Evolutionary conservation across 2,888 invertebrate species (phyloP).

Genomic region (Drosophila monieri): DNA sequence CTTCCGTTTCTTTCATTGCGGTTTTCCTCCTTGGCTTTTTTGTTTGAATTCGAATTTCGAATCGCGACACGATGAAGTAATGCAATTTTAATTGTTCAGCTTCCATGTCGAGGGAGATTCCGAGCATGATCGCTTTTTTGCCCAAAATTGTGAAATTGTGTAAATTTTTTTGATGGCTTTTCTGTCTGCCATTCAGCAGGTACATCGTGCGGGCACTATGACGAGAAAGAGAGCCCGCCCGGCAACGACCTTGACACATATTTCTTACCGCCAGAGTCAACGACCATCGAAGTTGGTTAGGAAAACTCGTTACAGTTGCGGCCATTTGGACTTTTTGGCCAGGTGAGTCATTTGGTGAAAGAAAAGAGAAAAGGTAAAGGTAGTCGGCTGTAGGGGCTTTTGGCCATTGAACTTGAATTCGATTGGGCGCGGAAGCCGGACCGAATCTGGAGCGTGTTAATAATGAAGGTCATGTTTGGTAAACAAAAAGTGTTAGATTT

Average conservation of each 20-base stretch:
- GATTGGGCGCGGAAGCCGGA: background rate
- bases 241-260: conserved; percentile 43
- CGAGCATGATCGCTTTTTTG: conserved; percentile 44
- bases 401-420: conserved; percentile 37
- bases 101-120: conserved; percentile 11
- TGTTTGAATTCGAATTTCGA: conserved; percentile 30
- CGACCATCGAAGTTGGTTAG: conserved; percentile 40
- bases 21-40: conserved; percentile 15
- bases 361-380: conserved; percentile 12
- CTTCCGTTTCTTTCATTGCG: conserved; percentile 45
- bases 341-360: conserved; percentile 26
- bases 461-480: conserved; percentile 14
- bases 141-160: conserved; percentile 62
- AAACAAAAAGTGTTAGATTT: background rate
- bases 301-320: conserved; percentile 47
- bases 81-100: conserved; percentile 56
- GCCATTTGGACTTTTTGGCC: conserved; percentile 1
- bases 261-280: conserved; percentile 37
- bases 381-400: background rate
- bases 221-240: conserved; percentile 29
- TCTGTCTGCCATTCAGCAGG: conserved; percentile 49
- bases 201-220: conserved; percentile 43
- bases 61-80: conserved; percentile 54
- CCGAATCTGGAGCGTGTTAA: conserved; percentile 9
- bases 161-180: conserved; percentile 22